Conservation (phyloP, 2,888 invertebrate species). For the Phengaris alcon region DNA sequence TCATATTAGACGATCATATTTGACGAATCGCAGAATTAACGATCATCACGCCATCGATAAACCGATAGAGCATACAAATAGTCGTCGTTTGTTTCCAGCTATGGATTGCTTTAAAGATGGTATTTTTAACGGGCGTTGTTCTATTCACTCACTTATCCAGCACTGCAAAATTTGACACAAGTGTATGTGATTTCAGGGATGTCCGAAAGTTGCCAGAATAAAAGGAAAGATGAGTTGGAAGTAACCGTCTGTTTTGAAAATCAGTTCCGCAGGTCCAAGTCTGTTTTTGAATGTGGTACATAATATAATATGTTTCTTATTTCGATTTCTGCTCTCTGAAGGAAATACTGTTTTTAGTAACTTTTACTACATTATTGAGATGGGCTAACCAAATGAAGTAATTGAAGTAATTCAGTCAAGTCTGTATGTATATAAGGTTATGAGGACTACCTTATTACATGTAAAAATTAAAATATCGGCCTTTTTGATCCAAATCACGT, state of each 20-base stretch:
- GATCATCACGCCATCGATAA: not conserved
- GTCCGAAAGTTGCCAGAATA: no score
- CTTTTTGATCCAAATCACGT: not conserved
- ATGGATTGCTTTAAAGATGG: not conserved
- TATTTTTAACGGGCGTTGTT: not conserved
- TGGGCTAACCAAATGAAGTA: not conserved
- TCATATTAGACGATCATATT: conserved; percentile 25
- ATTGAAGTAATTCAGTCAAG: not conserved
- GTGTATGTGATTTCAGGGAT: no score
- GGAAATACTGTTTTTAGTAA: not conserved
- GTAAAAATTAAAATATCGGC: not conserved
- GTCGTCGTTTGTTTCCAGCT: not conserved
- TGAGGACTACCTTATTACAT: not conserved
- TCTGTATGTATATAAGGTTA: no score
- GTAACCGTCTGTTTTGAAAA: no score
- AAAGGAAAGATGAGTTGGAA: no score
- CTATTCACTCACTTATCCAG: not conserved
- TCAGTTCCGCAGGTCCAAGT: no score
- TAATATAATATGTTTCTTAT: not conserved
- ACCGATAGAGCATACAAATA: not conserved
- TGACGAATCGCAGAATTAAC: not conserved
- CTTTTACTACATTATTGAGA: not conserved
- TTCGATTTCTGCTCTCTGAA: not conserved
- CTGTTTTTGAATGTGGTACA: not conserved
- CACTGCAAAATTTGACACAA: no score